phyloP scores from a whole-genome alignment of 2,113 vertebrate species.

The Oreochromis spilurus region DNA sequence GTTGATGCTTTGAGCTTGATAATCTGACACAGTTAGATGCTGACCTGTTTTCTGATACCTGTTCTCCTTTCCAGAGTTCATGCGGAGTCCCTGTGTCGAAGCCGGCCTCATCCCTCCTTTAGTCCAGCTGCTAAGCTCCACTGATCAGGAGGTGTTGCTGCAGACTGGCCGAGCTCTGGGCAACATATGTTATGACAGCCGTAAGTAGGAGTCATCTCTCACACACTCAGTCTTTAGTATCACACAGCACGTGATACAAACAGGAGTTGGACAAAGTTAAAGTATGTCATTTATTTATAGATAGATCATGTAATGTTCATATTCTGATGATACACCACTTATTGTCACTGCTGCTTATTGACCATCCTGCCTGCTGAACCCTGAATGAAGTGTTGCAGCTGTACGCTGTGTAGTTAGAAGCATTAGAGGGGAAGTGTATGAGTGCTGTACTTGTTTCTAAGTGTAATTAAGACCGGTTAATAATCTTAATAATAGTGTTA shows the following conservation, averaged over 20 bases:
- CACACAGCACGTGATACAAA: not conserved
- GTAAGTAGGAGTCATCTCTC: slow-evolving; percentile 78
- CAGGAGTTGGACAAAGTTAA: rapidly evolving
- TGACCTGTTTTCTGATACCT: not conserved
- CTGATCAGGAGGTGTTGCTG: slow-evolving; percentile 93
- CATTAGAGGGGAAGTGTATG: rapidly evolving
- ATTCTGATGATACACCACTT: rapidly evolving
- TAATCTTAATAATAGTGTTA: not conserved
- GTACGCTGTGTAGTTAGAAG: rapidly evolving
- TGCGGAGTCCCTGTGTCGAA: slow-evolving; percentile 92
- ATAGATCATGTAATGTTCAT: not conserved
- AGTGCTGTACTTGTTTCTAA: not conserved
- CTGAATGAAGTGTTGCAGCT: not conserved
- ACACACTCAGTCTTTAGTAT: not conserved
- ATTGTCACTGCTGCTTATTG: rapidly evolving
- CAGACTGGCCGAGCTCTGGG: slow-evolving; percentile 96
- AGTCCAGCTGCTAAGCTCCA: slow-evolving; percentile 88
- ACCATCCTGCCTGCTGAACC: not conserved
- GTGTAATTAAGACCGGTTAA: not conserved
- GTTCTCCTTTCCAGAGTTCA: slow-evolving; percentile 81
- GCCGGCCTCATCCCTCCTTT: slow-evolving; percentile 91
- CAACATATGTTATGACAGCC: slow-evolving; percentile 99
- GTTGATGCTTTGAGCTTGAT: rapidly evolving
- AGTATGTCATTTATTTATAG: not conserved
- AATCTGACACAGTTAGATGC: not conserved